Conservation (phyloP, 1,140 invertebrate species). For the Mycetomoellerius zeteki region DNA sequence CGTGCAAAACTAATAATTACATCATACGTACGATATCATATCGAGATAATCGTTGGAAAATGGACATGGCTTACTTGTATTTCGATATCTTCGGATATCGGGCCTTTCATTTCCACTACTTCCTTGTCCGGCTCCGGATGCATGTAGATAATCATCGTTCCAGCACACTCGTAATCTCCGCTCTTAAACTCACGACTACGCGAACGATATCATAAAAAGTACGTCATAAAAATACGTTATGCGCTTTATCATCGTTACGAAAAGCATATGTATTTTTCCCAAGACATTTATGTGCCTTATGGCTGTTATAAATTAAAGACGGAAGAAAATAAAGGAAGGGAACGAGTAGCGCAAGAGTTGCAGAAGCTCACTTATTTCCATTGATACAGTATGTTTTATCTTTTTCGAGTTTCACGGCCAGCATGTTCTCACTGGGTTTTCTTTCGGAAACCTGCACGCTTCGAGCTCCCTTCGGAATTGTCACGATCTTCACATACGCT, state of each 20-base stretch:
- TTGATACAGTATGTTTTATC: slow-evolving; percentile 85
- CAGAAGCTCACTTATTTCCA: slow-evolving; percentile 82
- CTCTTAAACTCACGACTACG: slow-evolving; percentile 78
- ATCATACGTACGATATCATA: background rate
- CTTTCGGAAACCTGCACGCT: slow-evolving; percentile 83
- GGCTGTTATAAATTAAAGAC: slow-evolving; percentile 16
- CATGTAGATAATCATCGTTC: slow-evolving; percentile 82
- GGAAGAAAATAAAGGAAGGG: background rate
- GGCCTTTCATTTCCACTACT: slow-evolving; percentile 85
- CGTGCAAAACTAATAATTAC: slow-evolving; percentile 29
- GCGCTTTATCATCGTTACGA: slow-evolving; percentile 42
- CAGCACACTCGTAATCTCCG: slow-evolving; percentile 84
- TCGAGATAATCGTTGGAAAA: background rate
- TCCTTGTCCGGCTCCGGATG: slow-evolving; percentile 84
- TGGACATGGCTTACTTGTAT: slow-evolving; percentile 71
- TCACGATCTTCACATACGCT: slow-evolving; percentile 85
- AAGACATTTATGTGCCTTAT: background rate
- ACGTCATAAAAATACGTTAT: background rate
- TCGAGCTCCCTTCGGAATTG: slow-evolving; percentile 84
- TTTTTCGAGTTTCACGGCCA: slow-evolving; percentile 82
- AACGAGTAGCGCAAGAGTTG: background rate
- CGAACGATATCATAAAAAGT: slow-evolving; percentile 21
- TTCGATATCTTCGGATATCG: slow-evolving; percentile 82
- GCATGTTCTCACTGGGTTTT: slow-evolving; percentile 79
- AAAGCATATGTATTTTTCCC: slow-evolving; percentile 36